These are phyloP conservation scores for Euplexia lucipara DNA, from an alignment of 2,888 invertebrate genomes.

Conservation along the genomic window DNA sequence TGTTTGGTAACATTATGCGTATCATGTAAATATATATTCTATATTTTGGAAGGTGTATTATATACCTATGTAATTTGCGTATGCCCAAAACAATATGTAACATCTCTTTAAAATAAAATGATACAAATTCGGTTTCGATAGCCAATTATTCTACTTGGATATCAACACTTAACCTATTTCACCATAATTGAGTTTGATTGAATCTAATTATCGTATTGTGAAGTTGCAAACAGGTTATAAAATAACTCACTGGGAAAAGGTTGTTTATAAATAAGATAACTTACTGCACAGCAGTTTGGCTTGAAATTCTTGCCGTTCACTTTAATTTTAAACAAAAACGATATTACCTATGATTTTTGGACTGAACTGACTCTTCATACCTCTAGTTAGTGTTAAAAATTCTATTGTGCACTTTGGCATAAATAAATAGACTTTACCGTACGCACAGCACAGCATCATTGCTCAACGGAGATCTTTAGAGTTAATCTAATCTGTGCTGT, in stretches of 20 bases:
- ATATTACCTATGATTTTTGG: constrained; percentile 1
- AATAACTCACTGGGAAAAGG: constrained; percentile 42
- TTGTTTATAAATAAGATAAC: constrained; percentile 38
- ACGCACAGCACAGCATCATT: constrained; percentile 27
- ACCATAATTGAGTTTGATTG: constrained; percentile 41
- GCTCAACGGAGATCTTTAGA: constrained; percentile 36
- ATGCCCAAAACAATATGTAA: constrained; percentile 2
- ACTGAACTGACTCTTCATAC: constrained; percentile 8
- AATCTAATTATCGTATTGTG: constrained; percentile 50
- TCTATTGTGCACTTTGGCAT: constrained; percentile 5
- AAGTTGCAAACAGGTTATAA: constrained; percentile 38
- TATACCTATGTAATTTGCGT: constrained; percentile 20
- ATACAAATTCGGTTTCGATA: constrained; percentile 32
- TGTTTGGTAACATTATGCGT: constrained; percentile 74
- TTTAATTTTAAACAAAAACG: constrained; percentile 5
- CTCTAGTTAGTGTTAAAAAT: too few species aligned
- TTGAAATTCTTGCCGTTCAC: constrained; percentile 45
- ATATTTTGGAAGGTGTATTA: constrained; percentile 36
- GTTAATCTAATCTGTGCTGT: constrained; percentile 62
- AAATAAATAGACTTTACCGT: background rate
- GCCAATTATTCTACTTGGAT: constrained; percentile 27
- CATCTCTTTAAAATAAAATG: constrained; percentile 6
- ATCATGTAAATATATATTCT: constrained; percentile 56
- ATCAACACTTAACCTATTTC: constrained; percentile 45
- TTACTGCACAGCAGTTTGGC: constrained; percentile 39